Evolutionary conservation across 2,888 invertebrate species (phyloP), one percentile per base, ranked within the genome.

Genomic region (Eurois occulta): DNA sequence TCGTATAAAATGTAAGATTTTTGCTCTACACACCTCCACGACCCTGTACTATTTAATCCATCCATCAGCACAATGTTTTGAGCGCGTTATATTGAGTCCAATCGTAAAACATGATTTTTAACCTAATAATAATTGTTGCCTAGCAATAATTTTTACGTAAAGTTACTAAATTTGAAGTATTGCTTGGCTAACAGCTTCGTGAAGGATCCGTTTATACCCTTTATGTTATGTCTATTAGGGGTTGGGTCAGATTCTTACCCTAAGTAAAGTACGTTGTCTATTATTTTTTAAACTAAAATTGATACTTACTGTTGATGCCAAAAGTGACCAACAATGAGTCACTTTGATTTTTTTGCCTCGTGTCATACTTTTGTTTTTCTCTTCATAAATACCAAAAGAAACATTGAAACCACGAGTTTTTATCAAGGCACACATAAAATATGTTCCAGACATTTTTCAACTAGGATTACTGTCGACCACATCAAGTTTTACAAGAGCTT

Each of bases 381-480:
- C 18, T 52, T 11, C 28, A 16, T 24, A 77, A 43, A 55, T n/a
- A 24, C 10, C 5, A 38, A 58, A 38, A 21, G 2, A 67, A 35
- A 28, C 32, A 35, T 41, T 60, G 6, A 55, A 41, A 65, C 6
- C 18, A 43, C 38, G 1, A 32, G 55, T 38, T 1, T 21, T 38
- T 11, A 46, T 66, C 38, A 16, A 8, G 4, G 6, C 21, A 32
- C 4, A n/a, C 35, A 35, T 32, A 0, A 41, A n/a, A 41, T n/a
- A 18, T n/a, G 3, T 48, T n/a, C 0, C 21, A 71, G 18, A 52
- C 18, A 70, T 48, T 16, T 72, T 35, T 0, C 18, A 35, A 55
- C 21, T 32, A 72, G 18, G 55, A 70, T 67, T n/a, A 81, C 58
- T 76, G 67, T 68, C 58, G 1, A 7, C 32, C 62, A 60, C 58